A percentile compares a stretch with the other conserved stretches of the same genome.
Evolutionary conservation across 2,888 invertebrate genomes (phyloP).

Genomic region (Drosophila meridiana): DNA sequence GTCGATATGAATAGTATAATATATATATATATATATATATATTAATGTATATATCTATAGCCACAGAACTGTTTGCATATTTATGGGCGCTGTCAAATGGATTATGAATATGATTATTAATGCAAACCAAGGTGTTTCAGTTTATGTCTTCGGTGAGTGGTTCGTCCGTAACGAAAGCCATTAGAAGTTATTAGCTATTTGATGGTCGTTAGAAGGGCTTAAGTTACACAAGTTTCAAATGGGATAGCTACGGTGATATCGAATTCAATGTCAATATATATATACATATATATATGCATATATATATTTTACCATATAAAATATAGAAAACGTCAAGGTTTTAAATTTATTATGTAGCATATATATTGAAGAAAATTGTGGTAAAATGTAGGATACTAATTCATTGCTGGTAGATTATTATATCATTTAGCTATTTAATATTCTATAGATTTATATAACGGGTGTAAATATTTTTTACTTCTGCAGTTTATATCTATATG

Average conservation of each 20-base stretch:
- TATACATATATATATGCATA: background rate
- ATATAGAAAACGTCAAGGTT: background rate
- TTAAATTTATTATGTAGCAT: background rate
- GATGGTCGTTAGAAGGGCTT: constrained; percentile 38
- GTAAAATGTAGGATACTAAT: background rate
- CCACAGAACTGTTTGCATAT: constrained; percentile 50
- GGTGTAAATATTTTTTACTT: no score
- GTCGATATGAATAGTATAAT: constrained; percentile 42
- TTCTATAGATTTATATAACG: background rate
- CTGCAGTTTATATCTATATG: background rate
- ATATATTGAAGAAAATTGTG: background rate
- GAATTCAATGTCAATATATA: background rate
- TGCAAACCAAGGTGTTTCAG: constrained; percentile 12
- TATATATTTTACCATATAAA: background rate
- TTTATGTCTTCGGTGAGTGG: constrained; percentile 24
- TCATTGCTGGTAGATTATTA: background rate
- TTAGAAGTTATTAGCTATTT: constrained; percentile 60
- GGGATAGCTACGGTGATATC: background rate
- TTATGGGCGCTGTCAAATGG: constrained; percentile 44
- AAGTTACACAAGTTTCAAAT: background rate
- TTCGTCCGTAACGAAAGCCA: constrained; percentile 40
- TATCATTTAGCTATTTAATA: background rate
- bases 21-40: background rate
- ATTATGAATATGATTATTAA: constrained; percentile 45
- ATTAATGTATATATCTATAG: background rate